Base-by-base conservation (phyloP, 1,140 invertebrate species). In the Pemphigus obesinymphae region DNA sequence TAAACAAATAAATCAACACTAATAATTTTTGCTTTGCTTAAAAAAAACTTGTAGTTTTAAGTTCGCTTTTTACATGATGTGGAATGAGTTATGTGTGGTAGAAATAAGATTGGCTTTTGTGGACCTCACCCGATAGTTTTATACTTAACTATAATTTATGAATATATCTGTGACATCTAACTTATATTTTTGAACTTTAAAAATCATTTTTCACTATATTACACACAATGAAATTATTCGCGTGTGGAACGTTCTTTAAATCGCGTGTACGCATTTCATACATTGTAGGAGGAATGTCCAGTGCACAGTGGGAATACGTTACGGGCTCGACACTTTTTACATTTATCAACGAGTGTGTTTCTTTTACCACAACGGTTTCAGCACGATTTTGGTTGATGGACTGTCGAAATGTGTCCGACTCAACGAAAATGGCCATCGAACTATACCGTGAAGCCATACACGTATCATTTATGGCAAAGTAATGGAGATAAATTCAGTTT, bases 301-400 rank as follows among this genome's bases (percentile, higher is more conserved):
- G 97, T 84, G 97, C 98, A 7, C 96, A 99, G 87, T 99, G 98
- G 98, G 98, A 99, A 88, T 98, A 99, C 87, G 97, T 99, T 10
- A 99, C 98, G 17, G 97, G 97, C 45, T 97, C 96, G 76, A 99
- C 98, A n/a, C 97, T 97, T 1, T 89, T 99, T 63, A 98, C 97
- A 0, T 98, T 99, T 87, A 96, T 98, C 85, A 99, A 99, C 85
- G 97, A 99, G 86, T 98, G 96, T 86, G 97, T 99, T 7, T 99
- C 97, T 20, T 99, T 99, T 87, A 99, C 98, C 0, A 99, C 98
- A 0, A 99, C 97, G 3, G 97, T 99, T 0, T 99, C 98, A 4
- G 98, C 98, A 17, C 91, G 97, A 86, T 99, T 99, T 89, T 99
- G 98, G 97, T 89, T 99, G n/a, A 99, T 99, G 91, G 98, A 99